phyloP scores from a whole-genome alignment of 2,888 invertebrate genomes.

The Nebria salina region DNA sequence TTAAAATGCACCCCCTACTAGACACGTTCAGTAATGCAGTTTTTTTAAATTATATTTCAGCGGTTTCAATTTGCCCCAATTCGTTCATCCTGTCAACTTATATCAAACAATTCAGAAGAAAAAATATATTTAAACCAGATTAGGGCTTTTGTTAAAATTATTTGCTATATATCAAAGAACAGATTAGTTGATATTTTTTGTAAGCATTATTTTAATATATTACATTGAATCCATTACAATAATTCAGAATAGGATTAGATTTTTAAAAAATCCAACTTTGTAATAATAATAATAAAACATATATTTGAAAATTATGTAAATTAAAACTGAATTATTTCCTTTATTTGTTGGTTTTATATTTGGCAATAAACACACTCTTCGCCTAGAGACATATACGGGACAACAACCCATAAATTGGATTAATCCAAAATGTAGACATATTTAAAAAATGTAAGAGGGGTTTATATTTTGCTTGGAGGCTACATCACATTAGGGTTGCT shows the following conservation, averaged over 20 bases:
- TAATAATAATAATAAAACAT: not conserved
- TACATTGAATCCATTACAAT: too few relatives aligned
- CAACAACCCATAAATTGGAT: conserved; percentile 9
- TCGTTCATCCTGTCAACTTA: too few relatives aligned
- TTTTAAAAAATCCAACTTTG: too few relatives aligned
- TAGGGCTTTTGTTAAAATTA: too few relatives aligned
- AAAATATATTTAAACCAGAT: too few relatives aligned
- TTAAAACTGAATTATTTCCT: not conserved
- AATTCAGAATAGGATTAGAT: too few relatives aligned
- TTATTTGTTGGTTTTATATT: not conserved
- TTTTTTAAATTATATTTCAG: too few relatives aligned
- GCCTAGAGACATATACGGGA: not conserved
- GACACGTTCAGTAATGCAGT: not conserved
- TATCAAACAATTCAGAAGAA: too few relatives aligned
- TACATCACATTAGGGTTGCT: conserved; percentile 5
- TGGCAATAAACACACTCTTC: not conserved
- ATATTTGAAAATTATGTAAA: not conserved
- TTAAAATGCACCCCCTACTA: not conserved
- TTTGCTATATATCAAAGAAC: too few relatives aligned
- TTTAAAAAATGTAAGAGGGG: conserved; percentile 5
- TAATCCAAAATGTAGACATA: not conserved
- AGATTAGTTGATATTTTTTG: too few relatives aligned
- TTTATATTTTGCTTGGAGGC: not conserved
- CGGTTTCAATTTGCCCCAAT: too few relatives aligned
- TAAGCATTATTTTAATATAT: too few relatives aligned